Evolutionary conservation across 2,797 vertebrate genomes (phyloP).

Genomic region (Smutsia gigantea): DNA sequence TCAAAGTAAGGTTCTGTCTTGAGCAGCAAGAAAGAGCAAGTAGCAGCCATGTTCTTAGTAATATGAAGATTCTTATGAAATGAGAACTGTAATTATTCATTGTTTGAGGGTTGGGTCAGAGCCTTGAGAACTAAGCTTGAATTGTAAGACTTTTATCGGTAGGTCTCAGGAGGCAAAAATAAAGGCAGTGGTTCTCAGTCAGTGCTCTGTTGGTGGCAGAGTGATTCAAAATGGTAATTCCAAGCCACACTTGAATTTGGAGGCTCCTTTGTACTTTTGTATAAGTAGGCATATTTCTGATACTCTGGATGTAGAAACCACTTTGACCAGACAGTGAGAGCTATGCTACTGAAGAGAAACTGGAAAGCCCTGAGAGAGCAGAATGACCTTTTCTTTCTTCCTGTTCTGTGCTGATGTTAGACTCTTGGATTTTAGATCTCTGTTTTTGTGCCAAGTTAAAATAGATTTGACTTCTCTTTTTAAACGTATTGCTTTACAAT

Average conservation of each 20-base stretch:
- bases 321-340: not conserved
- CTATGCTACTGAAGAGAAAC: not conserved
- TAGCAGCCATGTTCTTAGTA: not conserved
- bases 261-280: constrained; percentile 23
- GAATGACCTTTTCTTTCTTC: not conserved
- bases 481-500: not conserved
- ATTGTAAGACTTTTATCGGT: not conserved
- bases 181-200: not conserved
- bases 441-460: not conserved
- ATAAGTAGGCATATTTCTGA: not conserved
- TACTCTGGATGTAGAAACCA: constrained; percentile 5
- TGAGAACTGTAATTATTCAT: not conserved
- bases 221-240: not conserved
- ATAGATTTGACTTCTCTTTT: not conserved
- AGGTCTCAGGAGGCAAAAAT: not conserved
- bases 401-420: not conserved
- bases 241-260: not conserved
- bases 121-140: not conserved
- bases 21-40: not conserved
- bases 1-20: not conserved
- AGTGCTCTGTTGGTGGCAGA: not conserved
- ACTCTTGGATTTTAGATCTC: not conserved
- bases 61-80: not conserved
- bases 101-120: not conserved
- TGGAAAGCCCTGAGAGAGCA: not conserved